Evolutionary conservation across 2,888 invertebrate genomes (phyloP).

Genomic region (Polydrusus cervinus): DNA sequence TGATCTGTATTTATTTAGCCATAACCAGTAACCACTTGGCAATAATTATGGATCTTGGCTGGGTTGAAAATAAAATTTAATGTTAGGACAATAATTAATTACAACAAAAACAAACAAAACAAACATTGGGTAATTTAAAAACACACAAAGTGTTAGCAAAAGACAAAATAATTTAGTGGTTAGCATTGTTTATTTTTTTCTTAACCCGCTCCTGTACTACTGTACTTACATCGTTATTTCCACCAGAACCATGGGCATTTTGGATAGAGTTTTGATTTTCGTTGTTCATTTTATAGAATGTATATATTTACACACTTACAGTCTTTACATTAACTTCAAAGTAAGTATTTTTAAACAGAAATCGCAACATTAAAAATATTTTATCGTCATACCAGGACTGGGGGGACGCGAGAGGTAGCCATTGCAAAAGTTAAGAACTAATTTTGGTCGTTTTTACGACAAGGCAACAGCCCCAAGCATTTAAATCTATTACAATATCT

Average conservation of each 20-base stretch:
- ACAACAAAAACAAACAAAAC: too few relatives aligned
- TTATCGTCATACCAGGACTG: constrained; percentile 76
- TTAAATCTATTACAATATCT: constrained; percentile 36
- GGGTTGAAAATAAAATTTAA: too few relatives aligned
- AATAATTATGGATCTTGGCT: too few relatives aligned
- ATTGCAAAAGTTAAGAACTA: constrained; percentile 59
- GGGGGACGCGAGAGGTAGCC: constrained; percentile 70
- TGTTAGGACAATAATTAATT: too few relatives aligned
- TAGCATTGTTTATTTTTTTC: too few relatives aligned
- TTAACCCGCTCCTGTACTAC: constrained; percentile 5
- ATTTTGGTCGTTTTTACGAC: constrained; percentile 54
- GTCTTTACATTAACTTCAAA: constrained; percentile 16
- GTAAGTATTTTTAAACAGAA: constrained; percentile 58
- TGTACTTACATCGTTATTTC: constrained; percentile 73
- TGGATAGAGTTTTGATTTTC: constrained; percentile 74
- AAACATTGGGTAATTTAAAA: too few relatives aligned
- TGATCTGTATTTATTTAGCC: too few relatives aligned
- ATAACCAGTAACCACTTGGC: too few relatives aligned
- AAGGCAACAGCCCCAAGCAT: background rate
- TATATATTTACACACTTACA: constrained; percentile 32
- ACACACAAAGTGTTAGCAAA: too few relatives aligned
- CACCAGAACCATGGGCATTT: constrained; percentile 73
- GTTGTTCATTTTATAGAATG: constrained; percentile 69
- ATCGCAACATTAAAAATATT: constrained; percentile 69
- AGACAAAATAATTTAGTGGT: too few relatives aligned